These are phyloP conservation scores for Netelia fuscicornis DNA, from an alignment of 2,888 invertebrate genomes.

Conservation along the genomic window DNA sequence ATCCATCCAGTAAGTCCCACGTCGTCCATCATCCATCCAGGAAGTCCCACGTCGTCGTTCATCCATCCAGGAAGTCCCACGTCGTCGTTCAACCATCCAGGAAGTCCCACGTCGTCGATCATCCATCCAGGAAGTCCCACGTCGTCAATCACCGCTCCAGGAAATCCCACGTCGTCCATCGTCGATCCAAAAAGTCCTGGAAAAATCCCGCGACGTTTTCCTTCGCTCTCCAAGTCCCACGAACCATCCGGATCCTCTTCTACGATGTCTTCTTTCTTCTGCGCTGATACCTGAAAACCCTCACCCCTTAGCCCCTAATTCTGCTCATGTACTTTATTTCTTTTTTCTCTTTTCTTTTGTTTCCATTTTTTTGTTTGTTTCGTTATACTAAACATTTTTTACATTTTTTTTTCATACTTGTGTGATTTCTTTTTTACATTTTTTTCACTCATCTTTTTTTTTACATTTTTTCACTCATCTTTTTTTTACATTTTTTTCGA, in stretches of 20 bases:
- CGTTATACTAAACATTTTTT: not conserved
- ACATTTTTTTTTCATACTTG: slow-evolving; percentile 51
- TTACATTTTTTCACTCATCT: slow-evolving; percentile 36
- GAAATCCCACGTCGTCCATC: not conserved
- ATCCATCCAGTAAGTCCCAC: slow-evolving; percentile 1
- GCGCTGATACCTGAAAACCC: slow-evolving; percentile 60
- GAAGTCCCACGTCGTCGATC: slow-evolving; percentile 11
- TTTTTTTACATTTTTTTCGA: slow-evolving; percentile 8
- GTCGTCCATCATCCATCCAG: slow-evolving; percentile 3
- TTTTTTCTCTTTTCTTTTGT: slow-evolving; percentile 35
- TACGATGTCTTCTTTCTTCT: slow-evolving; percentile 66
- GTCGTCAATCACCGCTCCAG: not conserved
- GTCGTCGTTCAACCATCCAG: not conserved
- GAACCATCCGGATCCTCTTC: slow-evolving; percentile 54
- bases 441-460: slow-evolving; percentile 42
- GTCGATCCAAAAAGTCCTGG: not conserved
- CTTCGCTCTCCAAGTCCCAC: slow-evolving; percentile 18
- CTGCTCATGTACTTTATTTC: slow-evolving; percentile 53
- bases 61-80: not conserved
- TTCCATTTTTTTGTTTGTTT: slow-evolving; percentile 11
- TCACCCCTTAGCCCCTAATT: slow-evolving; percentile 43
- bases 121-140: not conserved
- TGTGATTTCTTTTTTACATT: slow-evolving; percentile 27
- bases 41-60: slow-evolving; percentile 5
- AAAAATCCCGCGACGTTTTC: not conserved